Evolutionary conservation across 1,140 invertebrate genomes (phyloP), one percentile per base, ranked within the genome.

Genomic region (Linepithema humile): DNA sequence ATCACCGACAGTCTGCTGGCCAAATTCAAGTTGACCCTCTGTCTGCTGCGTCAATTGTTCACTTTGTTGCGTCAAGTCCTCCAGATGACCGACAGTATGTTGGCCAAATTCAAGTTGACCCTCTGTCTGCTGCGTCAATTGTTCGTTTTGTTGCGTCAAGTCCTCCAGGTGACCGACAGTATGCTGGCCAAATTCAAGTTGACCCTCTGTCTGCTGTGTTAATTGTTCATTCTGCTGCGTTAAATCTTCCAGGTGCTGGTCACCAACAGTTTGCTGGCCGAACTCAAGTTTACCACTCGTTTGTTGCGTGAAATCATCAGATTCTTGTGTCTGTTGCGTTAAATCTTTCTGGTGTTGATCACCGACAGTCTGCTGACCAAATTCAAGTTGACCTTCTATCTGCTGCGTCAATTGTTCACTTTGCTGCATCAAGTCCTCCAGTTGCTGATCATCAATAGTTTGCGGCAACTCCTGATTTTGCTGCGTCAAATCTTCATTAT

Each of bases 81-180:
- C 15, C 17, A 43, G 15, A 0, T 35, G 50, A 4, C 17, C 64
- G 7, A 90, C 88, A 15, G 85, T 82, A 62, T 91, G 87, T 84
- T 94, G 93, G 0, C 86, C 91, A 62, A 92, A 89, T 74, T 94
- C 88, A 88, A 94, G 90, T 38, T 91, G 85, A 48, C 85, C 88
- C 82, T 80, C 83, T 75, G 89, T 83, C 20, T 91, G 90, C 35
- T 86, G 86, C 0, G n/a, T 55, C 10, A 87, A 72, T 17, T 80
- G 65, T 80, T 75, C 48, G 0, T 29, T 78, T 45, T 83, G 77
- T 45, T 85, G 82, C 4, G 43, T 55, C 3, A 64, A 64, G 59
- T 88, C 50, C 6, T 82, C 62, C 5, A 32, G 35, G 9, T 84
- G 29, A 9, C 9, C 6, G 0, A 12, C 4, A 15, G 85, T 67